These are phyloP conservation scores for Drosophila cracens DNA, from an alignment of 2,888 invertebrate species.

Conservation along the genomic window DNA sequence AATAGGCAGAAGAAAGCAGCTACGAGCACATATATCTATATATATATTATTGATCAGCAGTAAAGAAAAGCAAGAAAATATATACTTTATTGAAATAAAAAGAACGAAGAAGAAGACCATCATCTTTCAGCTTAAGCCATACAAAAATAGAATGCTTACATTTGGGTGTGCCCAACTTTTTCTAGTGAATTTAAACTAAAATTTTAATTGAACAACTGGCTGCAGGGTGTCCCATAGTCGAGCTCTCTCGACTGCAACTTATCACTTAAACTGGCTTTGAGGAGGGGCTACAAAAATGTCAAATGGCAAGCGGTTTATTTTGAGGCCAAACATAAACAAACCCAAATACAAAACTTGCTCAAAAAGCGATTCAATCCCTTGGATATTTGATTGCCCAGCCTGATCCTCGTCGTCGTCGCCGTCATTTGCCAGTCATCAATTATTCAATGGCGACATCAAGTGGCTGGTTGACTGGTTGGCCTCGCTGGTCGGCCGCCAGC, in stretches of 20 bases:
- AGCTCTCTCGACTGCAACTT: not conserved
- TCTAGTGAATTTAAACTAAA: not conserved
- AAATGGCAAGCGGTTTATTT: slow-evolving; percentile 54
- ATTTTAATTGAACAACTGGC: not conserved
- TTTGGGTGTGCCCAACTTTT: no score
- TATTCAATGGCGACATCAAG: slow-evolving; percentile 65
- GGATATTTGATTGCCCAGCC: slow-evolving; percentile 67
- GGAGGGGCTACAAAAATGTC: slow-evolving; percentile 28
- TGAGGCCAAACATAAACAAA: slow-evolving; percentile 32
- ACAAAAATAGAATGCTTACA: not conserved
- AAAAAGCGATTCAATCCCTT: slow-evolving; percentile 68
- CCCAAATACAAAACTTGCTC: slow-evolving; percentile 20
- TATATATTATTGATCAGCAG: not conserved
- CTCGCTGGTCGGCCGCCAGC: slow-evolving; percentile 40
- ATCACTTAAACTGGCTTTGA: not conserved
- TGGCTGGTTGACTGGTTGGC: slow-evolving; percentile 1
- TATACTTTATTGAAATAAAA: not conserved
- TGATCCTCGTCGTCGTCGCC: slow-evolving; percentile 11
- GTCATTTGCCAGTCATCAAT: slow-evolving; percentile 69
- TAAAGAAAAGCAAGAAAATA: not conserved
- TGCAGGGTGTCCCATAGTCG: not conserved
- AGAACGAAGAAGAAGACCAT: not conserved
- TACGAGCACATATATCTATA: not conserved
- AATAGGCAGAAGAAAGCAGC: not conserved
- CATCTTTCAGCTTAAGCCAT: not conserved